Base-by-base conservation (phyloP, 2,797 vertebrate genomes). In the Tokudaia tokunoshimensis region DNA sequence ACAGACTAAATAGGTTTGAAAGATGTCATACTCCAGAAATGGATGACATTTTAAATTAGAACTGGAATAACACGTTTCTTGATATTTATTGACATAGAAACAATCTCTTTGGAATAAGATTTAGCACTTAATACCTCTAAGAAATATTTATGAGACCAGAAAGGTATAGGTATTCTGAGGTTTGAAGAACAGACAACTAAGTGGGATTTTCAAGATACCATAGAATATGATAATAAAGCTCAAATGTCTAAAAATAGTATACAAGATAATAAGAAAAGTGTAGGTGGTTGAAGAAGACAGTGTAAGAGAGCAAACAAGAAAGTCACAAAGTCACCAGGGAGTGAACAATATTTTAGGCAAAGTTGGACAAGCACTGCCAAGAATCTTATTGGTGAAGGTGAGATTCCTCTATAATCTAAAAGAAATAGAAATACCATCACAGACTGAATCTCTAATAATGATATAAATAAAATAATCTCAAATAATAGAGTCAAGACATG, bases 371-470 rank as follows among this genome's bases (percentile, higher is more conserved):
- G 14, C 20, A 70, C 19, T 59, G 19, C n/a, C 86, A n/a, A 83
- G 31, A 80, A 87, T 19, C n/a, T 12, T 13, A 12, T 3, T 6
- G 3, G 7, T 47, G 0, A 2, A 15, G 26, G 1, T 74, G 5
- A 29, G 2, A 37, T 57, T 76, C 26, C 34, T 41, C n/a, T n/a
- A 2, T 24, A 88, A 65, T 3, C 6, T 14, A 94, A 67, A 37
- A 8, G 4, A n/a, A 67, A 85, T 72, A 61, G 50, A 91, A 81
- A 94, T 81, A 72, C 17, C 50, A 14, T 84, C 10, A 37, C 22
- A 57, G 22, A 20, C 6, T 26, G 5, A 19, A 5, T 0, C 57
- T 47, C 31, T 57, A 10, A 29, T 12, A 41, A 7, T 55, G 89
- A n/a, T 7, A 9, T 13, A 0, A 37, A 31, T 87, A 75, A 83